A percentile compares a stretch with the other conserved stretches of the same genome.
Evolutionary conservation across 2,797 vertebrate species (phyloP).

Genomic region (Semaprochilodus insignis): DNA sequence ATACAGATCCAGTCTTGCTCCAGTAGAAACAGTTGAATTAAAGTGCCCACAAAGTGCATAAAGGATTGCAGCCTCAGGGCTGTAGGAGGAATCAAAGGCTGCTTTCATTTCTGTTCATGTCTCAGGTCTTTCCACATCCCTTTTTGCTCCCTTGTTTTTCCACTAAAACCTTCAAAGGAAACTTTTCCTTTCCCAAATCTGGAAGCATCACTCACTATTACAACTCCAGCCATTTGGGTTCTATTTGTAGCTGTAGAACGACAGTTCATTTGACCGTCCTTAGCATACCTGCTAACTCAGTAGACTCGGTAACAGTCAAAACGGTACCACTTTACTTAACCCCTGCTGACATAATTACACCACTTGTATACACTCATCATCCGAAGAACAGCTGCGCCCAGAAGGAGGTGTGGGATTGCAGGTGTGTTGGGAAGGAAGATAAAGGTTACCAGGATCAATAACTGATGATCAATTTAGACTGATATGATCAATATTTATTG

Average conservation of each 20-base stretch:
- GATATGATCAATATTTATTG: no score
- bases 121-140: constrained; percentile 65
- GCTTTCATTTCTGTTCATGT: constrained; percentile 62
- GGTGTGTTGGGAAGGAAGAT: no score
- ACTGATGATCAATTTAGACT: no score
- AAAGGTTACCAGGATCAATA: no score
- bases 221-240: not conserved
- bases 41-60: not conserved
- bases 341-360: no score
- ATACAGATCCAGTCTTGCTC: no score
- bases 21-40: no score
- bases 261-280: not conserved
- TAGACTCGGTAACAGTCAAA: no score
- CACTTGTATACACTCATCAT: no score
- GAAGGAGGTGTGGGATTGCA: no score
- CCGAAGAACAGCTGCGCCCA: no score
- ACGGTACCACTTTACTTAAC: no score
- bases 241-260: not conserved
- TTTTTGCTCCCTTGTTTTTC: constrained; percentile 47
- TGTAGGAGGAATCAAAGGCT: constrained; percentile 67
- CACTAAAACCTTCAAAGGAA: constrained; percentile 43
- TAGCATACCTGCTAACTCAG: not conserved
- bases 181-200: not conserved
- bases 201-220: not conserved
- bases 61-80: constrained; percentile 36